Evolutionary conservation across 2,113 vertebrate species (phyloP), one percentile per base, ranked within the genome.

Genomic region (Forbesichthys agassizii): DNA sequence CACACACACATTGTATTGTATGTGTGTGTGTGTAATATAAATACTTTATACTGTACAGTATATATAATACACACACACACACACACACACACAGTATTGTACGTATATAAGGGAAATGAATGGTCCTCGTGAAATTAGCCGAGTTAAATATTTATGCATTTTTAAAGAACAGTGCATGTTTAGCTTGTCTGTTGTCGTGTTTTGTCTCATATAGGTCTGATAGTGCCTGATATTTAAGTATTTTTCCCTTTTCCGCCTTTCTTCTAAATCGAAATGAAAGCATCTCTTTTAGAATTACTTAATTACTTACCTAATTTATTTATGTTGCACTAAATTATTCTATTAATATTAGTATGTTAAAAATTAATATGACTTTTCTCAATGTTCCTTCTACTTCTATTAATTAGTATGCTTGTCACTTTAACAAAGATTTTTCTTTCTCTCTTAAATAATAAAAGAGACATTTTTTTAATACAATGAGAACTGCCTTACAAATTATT

Each of bases 251-350:
- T 67, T 27, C 74, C 66, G 82, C 75, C 82, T 81, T 86, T 82
- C 72, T 73, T 68, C 78, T 80, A 89, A 88, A 86, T 86, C 88
- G 86, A 92, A 91, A 83, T 87, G 89, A 92, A 91, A 80, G 84
- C 89, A 88, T 90, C 85, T 82, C 78, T 89, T 85, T 91, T 91
- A 90, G 88, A 92, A 93, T 27, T 27, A 92, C 57, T 27, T 90
- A 89, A 92, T 92, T 90, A 88, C 88, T 90, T 89, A 88, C 88
- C 88, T 93, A 89, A 93, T 93, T 91, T 93, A 93, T 93, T 93
- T 91, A 93, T 93, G 91, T 89, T 86, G 77, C 11, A 56, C 77
- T 93, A 88, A 93, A 93, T 93, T 92, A 93, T 93, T 93, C 92
- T 92, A 92, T 93, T 93, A 93, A 92, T 93, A 92, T 92, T 92